Conservation (phyloP, 2,113 vertebrate genomes). For the rabbit (Oryctolagus cuniculus) region DNA sequence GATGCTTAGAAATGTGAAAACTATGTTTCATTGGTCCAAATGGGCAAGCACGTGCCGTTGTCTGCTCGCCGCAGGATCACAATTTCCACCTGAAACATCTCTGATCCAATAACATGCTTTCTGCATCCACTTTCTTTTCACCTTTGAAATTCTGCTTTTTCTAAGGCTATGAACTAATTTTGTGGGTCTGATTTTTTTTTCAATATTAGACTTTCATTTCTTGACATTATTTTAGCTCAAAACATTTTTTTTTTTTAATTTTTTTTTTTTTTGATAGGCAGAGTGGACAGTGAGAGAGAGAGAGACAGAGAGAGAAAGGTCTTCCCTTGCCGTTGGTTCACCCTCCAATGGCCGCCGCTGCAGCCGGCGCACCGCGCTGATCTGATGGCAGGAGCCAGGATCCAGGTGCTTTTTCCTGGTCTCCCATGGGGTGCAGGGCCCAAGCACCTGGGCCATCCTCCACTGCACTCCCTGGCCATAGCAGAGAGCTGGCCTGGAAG, state of each 20-base stretch:
- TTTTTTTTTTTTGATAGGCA: too few species aligned
- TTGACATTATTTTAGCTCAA: neutral
- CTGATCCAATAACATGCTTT: neutral
- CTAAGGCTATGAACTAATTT: neutral
- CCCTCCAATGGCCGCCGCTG: too few species aligned
- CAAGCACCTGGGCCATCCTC: too few species aligned
- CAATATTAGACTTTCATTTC: neutral
- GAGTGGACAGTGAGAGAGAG: too few species aligned
- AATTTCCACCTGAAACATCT: neutral
- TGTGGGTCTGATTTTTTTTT: neutral
- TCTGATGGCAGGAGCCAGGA: too few species aligned
- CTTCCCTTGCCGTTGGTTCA: too few species aligned
- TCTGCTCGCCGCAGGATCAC: neutral
- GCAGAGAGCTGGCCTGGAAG: too few species aligned
- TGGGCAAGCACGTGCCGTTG: neutral
- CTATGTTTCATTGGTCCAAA: neutral
- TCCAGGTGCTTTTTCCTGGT: too few species aligned
- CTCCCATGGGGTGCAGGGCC: too few species aligned
- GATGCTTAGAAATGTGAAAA: slow-evolving; percentile 15
- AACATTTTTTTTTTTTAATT: neutral
- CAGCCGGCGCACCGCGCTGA: too few species aligned
- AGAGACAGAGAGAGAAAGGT: too few species aligned
- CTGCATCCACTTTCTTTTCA: neutral
- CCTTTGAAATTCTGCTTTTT: neutral
- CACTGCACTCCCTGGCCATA: too few species aligned